Percentiles rank a stretch among this genome's conserved stretches.
Conservation (phyloP, 92 coral and sea anemone genomes). For the Epizoanthus rinbou region DNA sequence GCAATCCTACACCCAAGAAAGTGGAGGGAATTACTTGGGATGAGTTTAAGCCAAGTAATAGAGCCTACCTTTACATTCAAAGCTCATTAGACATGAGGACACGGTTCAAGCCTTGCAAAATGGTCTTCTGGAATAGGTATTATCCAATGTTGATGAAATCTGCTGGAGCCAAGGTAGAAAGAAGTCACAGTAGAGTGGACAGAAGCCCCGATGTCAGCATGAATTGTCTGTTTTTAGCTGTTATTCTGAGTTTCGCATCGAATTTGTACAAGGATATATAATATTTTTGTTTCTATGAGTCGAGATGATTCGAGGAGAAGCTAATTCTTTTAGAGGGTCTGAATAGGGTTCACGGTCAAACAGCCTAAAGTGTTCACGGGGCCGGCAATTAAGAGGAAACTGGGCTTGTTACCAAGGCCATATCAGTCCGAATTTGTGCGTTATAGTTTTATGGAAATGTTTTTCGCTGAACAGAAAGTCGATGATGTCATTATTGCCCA, state of each 20-base stretch:
- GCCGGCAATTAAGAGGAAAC: too few species aligned
- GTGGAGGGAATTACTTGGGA: conserved; percentile 56
- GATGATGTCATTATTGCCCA: too few species aligned
- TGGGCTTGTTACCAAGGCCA: too few species aligned
- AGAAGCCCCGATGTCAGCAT: background rate
- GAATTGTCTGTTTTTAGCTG: background rate
- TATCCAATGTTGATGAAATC: background rate
- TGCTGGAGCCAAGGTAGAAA: background rate
- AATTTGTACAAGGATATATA: too few species aligned
- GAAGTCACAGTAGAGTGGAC: background rate
- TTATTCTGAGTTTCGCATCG: background rate
- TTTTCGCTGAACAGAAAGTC: too few species aligned
- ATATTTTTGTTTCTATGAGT: too few species aligned
- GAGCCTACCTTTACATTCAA: conserved; percentile 67
- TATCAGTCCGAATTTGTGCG: too few species aligned
- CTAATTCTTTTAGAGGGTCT: too few species aligned
- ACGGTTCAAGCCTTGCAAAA: conserved; percentile 59
- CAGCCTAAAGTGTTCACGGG: too few species aligned
- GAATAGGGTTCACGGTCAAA: too few species aligned
- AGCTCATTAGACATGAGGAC: conserved; percentile 44
- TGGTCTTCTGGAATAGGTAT: conserved; percentile 81
- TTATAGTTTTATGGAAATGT: too few species aligned
- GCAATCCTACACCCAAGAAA: conserved; percentile 73
- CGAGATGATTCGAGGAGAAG: too few species aligned
- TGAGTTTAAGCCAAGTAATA: conserved; percentile 49